phyloP scores from a whole-genome alignment of 2,797 vertebrate genomes.

The Cyclopterus lumpus region DNA sequence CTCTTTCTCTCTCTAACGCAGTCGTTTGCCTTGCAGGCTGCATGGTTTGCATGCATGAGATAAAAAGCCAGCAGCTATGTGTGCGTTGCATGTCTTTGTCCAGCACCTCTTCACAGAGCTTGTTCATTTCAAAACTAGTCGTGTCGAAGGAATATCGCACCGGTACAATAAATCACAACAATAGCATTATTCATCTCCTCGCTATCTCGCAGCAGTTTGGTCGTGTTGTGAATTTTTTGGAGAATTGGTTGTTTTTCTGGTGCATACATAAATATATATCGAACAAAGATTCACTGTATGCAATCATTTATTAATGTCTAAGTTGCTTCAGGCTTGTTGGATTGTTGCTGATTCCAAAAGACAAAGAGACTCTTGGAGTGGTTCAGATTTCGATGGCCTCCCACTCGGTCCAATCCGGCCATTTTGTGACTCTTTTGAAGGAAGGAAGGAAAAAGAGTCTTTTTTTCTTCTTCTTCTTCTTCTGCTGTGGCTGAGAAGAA shows the following conservation, averaged over 20 bases:
- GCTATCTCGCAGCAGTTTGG: not conserved
- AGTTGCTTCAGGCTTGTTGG: not conserved
- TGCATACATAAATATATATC: not conserved
- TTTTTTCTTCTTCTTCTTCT: not conserved
- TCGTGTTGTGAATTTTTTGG: not conserved
- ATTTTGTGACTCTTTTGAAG: not conserved
- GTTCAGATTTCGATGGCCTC: not conserved
- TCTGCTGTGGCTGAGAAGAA: not conserved
- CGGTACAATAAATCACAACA: constrained; percentile 23
- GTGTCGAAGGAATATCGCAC: constrained; percentile 27
- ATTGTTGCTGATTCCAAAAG: not conserved
- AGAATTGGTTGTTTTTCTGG: not conserved
- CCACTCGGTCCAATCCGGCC: not conserved
- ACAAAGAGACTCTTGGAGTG: not conserved
- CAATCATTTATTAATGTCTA: not conserved
- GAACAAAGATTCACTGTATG: not conserved
- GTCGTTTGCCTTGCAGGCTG: constrained; percentile 13
- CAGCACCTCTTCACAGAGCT: not conserved
- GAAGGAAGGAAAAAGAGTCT: not conserved
- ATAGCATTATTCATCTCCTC: constrained; percentile 21
- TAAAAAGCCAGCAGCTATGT: constrained; percentile 32
- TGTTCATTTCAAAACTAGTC: constrained; percentile 32
- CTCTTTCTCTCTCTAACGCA: constrained; percentile 5
- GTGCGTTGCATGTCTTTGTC: constrained; percentile 21
- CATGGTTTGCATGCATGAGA: constrained; percentile 36